Evolutionary conservation across 2,888 invertebrate species (phyloP).

Genomic region (Dione vanillae): DNA sequence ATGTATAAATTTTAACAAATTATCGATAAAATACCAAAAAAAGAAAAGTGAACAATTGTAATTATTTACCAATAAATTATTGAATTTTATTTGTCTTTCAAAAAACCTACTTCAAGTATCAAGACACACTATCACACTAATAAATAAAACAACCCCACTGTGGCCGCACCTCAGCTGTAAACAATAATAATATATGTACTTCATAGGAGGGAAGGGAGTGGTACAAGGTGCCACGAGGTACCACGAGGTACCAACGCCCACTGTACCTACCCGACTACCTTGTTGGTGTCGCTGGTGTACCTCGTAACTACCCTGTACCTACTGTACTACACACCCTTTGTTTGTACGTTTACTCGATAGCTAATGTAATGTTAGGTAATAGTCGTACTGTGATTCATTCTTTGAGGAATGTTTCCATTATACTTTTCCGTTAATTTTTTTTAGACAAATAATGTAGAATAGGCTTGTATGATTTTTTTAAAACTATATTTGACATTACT

Average conservation of each 20-base stretch:
- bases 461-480: too few relatives aligned
- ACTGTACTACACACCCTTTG: constrained; percentile 4
- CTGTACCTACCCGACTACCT: not conserved
- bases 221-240: constrained; percentile 1
- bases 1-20: too few relatives aligned
- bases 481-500: too few relatives aligned
- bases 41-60: too few relatives aligned
- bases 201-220: not conserved
- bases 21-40: too few relatives aligned
- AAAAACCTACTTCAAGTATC: too few relatives aligned
- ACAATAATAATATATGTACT: not conserved
- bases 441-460: too few relatives aligned
- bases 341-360: not conserved
- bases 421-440: too few relatives aligned
- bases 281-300: too few relatives aligned
- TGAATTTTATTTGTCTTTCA: too few relatives aligned
- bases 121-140: too few relatives aligned
- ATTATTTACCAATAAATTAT: too few relatives aligned
- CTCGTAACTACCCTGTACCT: not conserved
- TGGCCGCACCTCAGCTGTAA: not conserved
- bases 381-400: not conserved
- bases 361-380: not conserved
- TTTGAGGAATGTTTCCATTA: not conserved
- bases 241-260: constrained; percentile 5
- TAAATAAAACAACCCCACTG: not conserved